Evolutionary conservation across 2,113 vertebrate genomes (phyloP), one percentile per base, ranked within the genome.

Genomic region (Copsychus sechellarum): DNA sequence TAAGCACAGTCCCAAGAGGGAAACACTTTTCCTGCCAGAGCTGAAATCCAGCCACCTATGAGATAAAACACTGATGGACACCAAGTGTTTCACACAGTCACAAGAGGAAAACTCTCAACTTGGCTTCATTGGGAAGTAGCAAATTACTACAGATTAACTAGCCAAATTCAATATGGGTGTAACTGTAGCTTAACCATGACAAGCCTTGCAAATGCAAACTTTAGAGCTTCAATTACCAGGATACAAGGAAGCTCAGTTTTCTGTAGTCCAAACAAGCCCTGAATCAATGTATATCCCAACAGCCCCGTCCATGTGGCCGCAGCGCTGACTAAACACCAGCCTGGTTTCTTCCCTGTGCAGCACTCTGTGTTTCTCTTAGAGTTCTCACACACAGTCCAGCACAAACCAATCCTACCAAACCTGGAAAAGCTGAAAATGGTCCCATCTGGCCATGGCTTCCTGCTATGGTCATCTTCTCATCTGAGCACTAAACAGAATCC

Each of bases 291-390:
- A 51, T 9, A 67, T 34, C 17, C 66, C 83, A 86, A n/a, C 5
- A 80, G 48, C 12, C 22, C 28, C 10, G 28, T 21, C 62, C 48
- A 26, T 7, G 22, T 0, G 0, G 34, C 43, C 54, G 42, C 87
- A 62, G 31, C 0, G 0, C 15, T 29, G 57, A 40, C 51, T 4
- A 7, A 45, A 54, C 1, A 1, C 21, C n/a, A 51, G 28, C 26
- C 20, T 11, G 19, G 18, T 21, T 51, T 82, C 66, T 48, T 28
- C 86, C 48, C 4, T 14, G 18, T 8, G 22, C 56, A 53, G 10
- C 22, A 51, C 47, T 33, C 36, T 0, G 1, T 25, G 14, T 18
- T 82, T 76, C 14, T 14, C 71, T 64, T 8, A 33, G 6, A 54
- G 22, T 28, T n/a, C 57, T 58, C 38, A 33, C 25, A 14, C 29